phyloP scores from a whole-genome alignment of 2,113 vertebrate species.

The Rostratula benghalensis region DNA sequence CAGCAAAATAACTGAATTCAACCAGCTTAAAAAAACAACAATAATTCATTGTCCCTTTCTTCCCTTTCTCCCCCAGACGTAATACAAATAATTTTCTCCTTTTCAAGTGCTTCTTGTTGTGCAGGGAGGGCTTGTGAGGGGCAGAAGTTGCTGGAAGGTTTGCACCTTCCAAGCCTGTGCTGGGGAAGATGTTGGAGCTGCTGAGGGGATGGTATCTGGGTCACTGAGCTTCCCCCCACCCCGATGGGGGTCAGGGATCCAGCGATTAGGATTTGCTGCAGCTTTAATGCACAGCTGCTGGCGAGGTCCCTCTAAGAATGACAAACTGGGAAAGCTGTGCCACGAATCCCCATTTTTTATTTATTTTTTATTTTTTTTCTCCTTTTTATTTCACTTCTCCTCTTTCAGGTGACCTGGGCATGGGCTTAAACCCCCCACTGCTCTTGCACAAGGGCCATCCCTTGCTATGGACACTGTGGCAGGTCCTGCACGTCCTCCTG shows the following conservation, averaged over 20 bases:
- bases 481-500: rapidly evolving
- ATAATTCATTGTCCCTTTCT: background rate
- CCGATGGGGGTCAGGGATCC: background rate
- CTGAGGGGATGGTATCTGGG: background rate
- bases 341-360: background rate
- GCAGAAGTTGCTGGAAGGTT: background rate
- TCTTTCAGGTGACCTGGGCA: background rate
- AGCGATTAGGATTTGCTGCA: background rate
- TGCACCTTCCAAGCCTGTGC: background rate
- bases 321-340: background rate
- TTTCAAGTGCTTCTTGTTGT: background rate
- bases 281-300: background rate
- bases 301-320: background rate
- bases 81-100: background rate
- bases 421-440: background rate
- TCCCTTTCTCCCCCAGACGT: rapidly evolving
- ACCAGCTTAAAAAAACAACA: background rate
- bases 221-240: background rate
- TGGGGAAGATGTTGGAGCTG: rapidly evolving
- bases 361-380: background rate
- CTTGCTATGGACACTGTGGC: background rate
- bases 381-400: background rate
- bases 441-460: background rate
- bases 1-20: background rate
- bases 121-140: background rate